Base-by-base conservation (phyloP, 2,113 vertebrate species). In the Channa maculata region DNA sequence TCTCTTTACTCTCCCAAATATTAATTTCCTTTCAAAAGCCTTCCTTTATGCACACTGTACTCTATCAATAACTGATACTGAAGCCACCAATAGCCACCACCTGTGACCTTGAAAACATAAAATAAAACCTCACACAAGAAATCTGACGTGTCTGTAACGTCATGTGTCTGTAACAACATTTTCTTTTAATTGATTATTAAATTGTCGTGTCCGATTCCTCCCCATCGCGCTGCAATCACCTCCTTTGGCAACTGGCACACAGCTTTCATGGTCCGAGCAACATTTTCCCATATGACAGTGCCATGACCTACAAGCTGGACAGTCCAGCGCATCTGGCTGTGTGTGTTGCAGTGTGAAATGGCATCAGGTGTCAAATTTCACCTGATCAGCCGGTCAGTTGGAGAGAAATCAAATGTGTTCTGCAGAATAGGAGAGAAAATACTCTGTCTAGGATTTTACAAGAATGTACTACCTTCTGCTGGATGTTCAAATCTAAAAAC, bases 381-480 rank as follows among this genome's bases (percentile, higher is more conserved):
- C 39, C 11, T 2, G 15, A 57, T 63, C 51, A 63, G 24, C 37
- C 14, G 43, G 4, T 50, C 51, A 9, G 13, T 8, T 6, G 1
- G 39, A 64, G 44, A 52, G 14, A 33, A 34, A 45, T 41, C 39
- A 41, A 24, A 24, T 24, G 24, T 24, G 3, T 9, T 8, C 48
- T 5, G 37, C 2, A 37, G 37, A 54, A 13, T 0, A 7, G 15
- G 48, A 73, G 13, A 37, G 44, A 58, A 14, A 59, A 8, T 11
- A 14, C 34, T 74, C 57, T 63, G 13, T 63, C 66, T 79, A 54
- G 55, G 71, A 36, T 66, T 68, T 80, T 54, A 58, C 13, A 83
- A 75, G 36, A 62, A 67, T 7, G 7, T 8, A 71, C 57, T 66
- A 65, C 64, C 68, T 49, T 68, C 71, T 57, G 63, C 53, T 65